Evolutionary conservation across 2,888 invertebrate genomes (phyloP).

Genomic region (Schizaphis graminum): DNA sequence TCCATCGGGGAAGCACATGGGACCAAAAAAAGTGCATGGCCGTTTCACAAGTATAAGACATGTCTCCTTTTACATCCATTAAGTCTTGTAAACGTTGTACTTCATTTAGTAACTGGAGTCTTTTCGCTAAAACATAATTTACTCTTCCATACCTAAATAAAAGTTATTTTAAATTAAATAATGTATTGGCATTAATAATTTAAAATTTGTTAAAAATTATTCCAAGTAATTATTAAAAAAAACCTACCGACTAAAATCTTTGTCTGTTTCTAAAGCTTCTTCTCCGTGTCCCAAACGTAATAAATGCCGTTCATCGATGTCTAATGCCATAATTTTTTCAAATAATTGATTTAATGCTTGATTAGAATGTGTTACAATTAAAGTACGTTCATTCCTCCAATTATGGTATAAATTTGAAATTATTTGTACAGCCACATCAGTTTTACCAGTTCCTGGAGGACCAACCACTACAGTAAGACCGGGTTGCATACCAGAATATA

Average conservation of each 20-base stretch:
- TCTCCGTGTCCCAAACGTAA: slow-evolving; percentile 99
- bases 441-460: slow-evolving; percentile 83
- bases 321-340: slow-evolving; percentile 97
- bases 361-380: slow-evolving; percentile 99
- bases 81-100: slow-evolving; percentile 91
- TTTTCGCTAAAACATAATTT: slow-evolving; percentile 95
- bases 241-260: slow-evolving; percentile 90
- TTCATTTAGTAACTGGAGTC: slow-evolving; percentile 88
- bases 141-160: slow-evolving; percentile 90
- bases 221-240: neutral
- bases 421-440: slow-evolving; percentile 99
- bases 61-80: slow-evolving; percentile 87
- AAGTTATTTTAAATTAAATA: slow-evolving; percentile 15
- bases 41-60: slow-evolving; percentile 97
- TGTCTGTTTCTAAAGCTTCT: slow-evolving; percentile 97
- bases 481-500: slow-evolving; percentile 98
- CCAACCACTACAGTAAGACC: slow-evolving; percentile 87
- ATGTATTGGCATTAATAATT: neutral
- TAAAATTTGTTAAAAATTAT: neutral
- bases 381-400: slow-evolving; percentile 96
- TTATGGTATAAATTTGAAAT: slow-evolving; percentile 99
- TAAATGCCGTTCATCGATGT: slow-evolving; percentile 97
- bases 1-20: slow-evolving; percentile 93
- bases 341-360: slow-evolving; percentile 99
- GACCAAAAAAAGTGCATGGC: slow-evolving; percentile 98